Percentiles rank a stretch among this genome's conserved stretches.
These are phyloP conservation scores for Carterocephalus palaemon DNA, from an alignment of 2,888 invertebrate species.

Conservation along the genomic window DNA sequence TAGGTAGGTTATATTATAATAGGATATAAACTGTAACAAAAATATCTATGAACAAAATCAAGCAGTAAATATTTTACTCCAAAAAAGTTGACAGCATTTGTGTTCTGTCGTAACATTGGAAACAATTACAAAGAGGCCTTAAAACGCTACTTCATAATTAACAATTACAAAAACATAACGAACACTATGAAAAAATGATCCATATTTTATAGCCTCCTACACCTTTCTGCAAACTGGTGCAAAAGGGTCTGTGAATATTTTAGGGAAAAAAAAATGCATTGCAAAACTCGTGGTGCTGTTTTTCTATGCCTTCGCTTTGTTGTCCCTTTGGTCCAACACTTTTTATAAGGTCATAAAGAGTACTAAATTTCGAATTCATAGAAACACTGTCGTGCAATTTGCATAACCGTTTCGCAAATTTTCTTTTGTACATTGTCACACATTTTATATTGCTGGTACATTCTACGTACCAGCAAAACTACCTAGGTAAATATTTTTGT, in stretches of 20 bases:
- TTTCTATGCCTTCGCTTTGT: conserved; percentile 42
- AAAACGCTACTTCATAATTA: conserved; percentile 46
- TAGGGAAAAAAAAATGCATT: conserved; percentile 44
- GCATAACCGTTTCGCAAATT: conserved; percentile 51
- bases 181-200: conserved; percentile 27
- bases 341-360: conserved; percentile 52
- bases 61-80: background rate
- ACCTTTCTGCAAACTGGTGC: conserved; percentile 48
- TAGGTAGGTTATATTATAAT: too few species aligned
- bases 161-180: conserved; percentile 36
- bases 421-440: conserved; percentile 12
- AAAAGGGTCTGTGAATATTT: conserved; percentile 43
- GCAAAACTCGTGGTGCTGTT: conserved; percentile 40
- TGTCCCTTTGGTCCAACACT: conserved; percentile 41
- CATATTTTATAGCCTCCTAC: conserved; percentile 41
- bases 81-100: background rate
- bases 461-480: too few species aligned
- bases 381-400: conserved; percentile 51
- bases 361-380: conserved; percentile 64
- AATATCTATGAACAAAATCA: too few species aligned
- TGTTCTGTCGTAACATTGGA: background rate
- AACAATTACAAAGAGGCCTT: conserved; percentile 24
- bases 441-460: too few species aligned
- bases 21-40: background rate
- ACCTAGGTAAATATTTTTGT: conserved; percentile 16